These are phyloP conservation scores for Sarcoramphus papa DNA, from an alignment of 2,797 vertebrate species.

Conservation along the genomic window DNA sequence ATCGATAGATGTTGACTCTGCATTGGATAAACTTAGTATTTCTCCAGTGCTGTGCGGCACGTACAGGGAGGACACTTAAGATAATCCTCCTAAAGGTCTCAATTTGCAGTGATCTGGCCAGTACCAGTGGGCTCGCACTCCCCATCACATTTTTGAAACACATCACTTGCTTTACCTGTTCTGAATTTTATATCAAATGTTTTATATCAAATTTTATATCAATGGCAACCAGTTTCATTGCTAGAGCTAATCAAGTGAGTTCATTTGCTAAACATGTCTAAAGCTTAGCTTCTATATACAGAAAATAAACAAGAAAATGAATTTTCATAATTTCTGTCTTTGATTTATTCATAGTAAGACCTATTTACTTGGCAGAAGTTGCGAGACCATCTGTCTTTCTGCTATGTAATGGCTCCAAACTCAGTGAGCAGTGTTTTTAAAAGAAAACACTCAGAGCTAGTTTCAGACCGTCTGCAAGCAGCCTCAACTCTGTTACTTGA, in stretches of 20 bases:
- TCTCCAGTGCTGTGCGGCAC: rapidly evolving
- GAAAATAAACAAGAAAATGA: conserved; percentile 12
- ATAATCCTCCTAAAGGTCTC: not conserved
- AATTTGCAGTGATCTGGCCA: not conserved
- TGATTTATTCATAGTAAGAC: conserved; percentile 53
- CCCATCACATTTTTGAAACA: not conserved
- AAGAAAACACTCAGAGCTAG: not conserved
- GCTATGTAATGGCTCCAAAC: conserved; percentile 6
- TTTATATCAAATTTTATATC: not conserved
- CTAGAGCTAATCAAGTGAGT: not conserved
- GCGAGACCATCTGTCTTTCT: conserved; percentile 57
- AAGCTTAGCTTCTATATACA: not conserved
- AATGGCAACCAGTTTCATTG: not conserved
- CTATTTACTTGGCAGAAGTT: conserved; percentile 56
- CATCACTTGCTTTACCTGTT: not conserved
- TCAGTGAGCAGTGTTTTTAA: conserved; percentile 13
- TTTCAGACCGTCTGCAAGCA: conserved; percentile 20
- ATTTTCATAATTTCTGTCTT: conserved; percentile 24
- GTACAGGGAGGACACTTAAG: not conserved
- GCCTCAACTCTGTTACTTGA: conserved; percentile 7
- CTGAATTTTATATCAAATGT: not conserved
- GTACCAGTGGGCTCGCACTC: not conserved
- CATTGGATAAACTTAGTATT: not conserved
- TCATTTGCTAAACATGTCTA: not conserved
- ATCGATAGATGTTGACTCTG: not conserved